Base-by-base conservation (phyloP, 2,888 invertebrate genomes). In the Amaurobius ferox region DNA sequence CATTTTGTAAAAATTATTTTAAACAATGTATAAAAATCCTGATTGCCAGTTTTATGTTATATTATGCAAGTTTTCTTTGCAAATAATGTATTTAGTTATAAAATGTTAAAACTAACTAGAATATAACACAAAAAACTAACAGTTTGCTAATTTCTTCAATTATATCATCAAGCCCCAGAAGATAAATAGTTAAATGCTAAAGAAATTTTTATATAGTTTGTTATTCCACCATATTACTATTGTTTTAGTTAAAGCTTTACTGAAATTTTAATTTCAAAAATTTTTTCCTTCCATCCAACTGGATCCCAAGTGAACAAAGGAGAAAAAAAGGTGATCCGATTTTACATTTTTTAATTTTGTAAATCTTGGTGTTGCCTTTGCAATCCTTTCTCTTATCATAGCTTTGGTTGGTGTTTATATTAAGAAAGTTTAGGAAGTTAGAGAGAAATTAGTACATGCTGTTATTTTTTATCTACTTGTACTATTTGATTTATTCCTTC, bases 271-370 rank as follows among this genome's bases (percentile, higher is more conserved):
- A 78, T 79, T 78, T 87, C 71, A 67, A 64, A 79, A 80, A 80
- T 87, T 87, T 87, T 86, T 88, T 87, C 79, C 86, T 85, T 88
- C 74, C 81, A 77, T 66, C 77, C 81, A 87, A 88, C 85, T 89
- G 88, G 86, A 87, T 87, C 78, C 87, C 88, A 79, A 79, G 78
- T 83, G 74, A 76, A 70, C 88, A 87, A 78, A 79, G 88, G 81
- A 89, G 89, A 87, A 89, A 88, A 88, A 89, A 89, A 89, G 88
- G 88, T 89, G 89, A 88, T 79, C 79, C 79, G 76, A 44, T 76
- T 86, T 79, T 76, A 35, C 62, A 35, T 68, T 76, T 55, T 71
- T 83, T 79, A 67, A 28, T 23, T 68, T 62, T 79, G 55, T 79
- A 68, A 78, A 73, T 74, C 73, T 86, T 86, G 86, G 86, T 86